Conservation (phyloP, 1,140 invertebrate species). For the Neodiprion pinetum region DNA sequence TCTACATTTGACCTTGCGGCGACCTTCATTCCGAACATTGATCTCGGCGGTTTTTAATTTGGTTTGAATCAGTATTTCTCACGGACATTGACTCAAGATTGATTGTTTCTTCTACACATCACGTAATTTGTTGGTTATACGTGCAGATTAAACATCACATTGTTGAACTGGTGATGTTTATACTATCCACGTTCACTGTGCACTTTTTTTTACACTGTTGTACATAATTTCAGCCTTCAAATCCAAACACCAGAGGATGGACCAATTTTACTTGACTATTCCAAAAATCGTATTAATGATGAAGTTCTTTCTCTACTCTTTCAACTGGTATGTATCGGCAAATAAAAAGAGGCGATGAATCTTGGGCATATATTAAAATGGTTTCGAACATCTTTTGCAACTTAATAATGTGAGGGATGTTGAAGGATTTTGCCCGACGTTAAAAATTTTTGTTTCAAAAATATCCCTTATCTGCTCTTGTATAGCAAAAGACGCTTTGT, state of each 20-base stretch:
- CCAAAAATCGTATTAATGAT: slow-evolving; percentile 92
- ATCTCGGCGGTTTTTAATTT: not conserved
- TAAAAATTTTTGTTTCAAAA: too few species aligned
- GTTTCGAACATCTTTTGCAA: not conserved
- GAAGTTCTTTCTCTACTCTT: slow-evolving; percentile 79
- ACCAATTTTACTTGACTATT: slow-evolving; percentile 92
- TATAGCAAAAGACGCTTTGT: too few species aligned
- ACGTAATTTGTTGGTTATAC: not conserved
- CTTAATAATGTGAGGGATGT: too few species aligned
- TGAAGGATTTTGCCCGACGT: too few species aligned
- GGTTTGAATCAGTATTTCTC: not conserved
- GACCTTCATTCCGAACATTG: slow-evolving; percentile 37
- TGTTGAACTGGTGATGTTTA: slow-evolving; percentile 8
- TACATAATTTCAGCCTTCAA: slow-evolving; percentile 67
- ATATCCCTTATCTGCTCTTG: too few species aligned
- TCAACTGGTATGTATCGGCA: slow-evolving; percentile 70
- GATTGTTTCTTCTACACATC: not conserved
- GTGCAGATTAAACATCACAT: not conserved
- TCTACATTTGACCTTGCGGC: slow-evolving; percentile 44
- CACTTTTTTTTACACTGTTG: slow-evolving; percentile 11
- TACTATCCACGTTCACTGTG: too few species aligned
- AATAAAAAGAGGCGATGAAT: not conserved
- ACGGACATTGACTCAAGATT: not conserved
- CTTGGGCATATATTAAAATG: not conserved
- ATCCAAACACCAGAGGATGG: slow-evolving; percentile 83